Base-by-base conservation (phyloP, 2,797 vertebrate genomes). In the Centroberyx gerrardi region DNA sequence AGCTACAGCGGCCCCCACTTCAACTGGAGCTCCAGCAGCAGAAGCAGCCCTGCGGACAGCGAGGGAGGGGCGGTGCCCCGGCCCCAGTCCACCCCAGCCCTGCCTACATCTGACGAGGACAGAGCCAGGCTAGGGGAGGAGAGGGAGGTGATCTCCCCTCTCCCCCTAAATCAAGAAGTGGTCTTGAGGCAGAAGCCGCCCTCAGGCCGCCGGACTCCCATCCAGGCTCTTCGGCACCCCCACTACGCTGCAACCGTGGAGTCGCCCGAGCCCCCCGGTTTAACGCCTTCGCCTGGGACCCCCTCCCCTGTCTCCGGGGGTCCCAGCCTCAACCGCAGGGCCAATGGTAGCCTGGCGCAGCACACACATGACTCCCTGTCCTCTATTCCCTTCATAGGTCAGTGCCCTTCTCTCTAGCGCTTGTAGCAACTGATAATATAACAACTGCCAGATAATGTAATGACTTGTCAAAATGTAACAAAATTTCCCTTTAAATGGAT, bases 371-470 rank as follows among this genome's bases (percentile, higher is more conserved):
- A 98, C 82, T 97, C 97, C 8, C 87, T 98, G 90, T 96, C 98
- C 0, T 96, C 97, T 55, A 98, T 99, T 67, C 98, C 98, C 31
- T 99, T 97, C 90, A 98, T 98, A 80, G 98, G 98, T 99, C 87
- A 96, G 98, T 95, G 62, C n/a, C 17, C 22, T 79, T 60, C 31
- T 49, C 46, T 80, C 46, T 74, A 18, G 15, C 18, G 9, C n/a
- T 36, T 38, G 36, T 36, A 72, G 63, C 53, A 40, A 49, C 63
- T 33, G 78, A 81, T 40, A 40, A 40, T 40, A 40, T 40, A 40
- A 40, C 8, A 40, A 40, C 5, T 44, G 40, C 12, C 6, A 22
- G 7, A 33, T 44, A 14, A 13, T 44, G 12, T 44, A 44, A 44
- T 44, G 13, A 33, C 7, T 33, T 3, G 31, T 2, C 40, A 42